Evolutionary conservation across 1,140 invertebrate genomes (phyloP).

Genomic region (Dreissena polymorpha): DNA sequence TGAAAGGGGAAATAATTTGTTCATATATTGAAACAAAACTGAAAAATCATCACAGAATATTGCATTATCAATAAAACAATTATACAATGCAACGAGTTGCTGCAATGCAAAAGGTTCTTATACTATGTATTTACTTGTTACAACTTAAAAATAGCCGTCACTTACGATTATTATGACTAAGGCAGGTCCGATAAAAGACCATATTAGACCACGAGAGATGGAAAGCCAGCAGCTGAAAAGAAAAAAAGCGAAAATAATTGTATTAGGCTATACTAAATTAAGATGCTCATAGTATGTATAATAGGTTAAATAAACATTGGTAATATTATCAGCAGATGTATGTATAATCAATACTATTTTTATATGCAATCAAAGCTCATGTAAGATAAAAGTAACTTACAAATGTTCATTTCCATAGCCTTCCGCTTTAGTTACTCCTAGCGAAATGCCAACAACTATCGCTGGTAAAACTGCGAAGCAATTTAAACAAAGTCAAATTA

Average conservation of each 20-base stretch:
- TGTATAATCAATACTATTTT: not conserved
- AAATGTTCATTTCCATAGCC: constrained; percentile 50
- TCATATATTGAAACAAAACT: too few species aligned
- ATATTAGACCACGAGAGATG: constrained; percentile 27
- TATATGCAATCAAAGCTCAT: not conserved
- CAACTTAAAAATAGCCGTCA: not conserved
- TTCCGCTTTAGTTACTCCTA: constrained; percentile 38
- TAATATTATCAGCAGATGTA: not conserved
- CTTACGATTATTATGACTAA: constrained; percentile 29
- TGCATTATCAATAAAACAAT: too few species aligned
- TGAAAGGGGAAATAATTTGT: too few species aligned
- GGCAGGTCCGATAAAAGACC: constrained; percentile 43
- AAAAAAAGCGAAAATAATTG: not conserved
- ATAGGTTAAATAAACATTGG: not conserved
- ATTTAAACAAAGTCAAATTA: too few species aligned
- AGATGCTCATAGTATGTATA: not conserved
- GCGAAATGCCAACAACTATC: constrained; percentile 45
- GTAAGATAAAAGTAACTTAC: constrained; percentile 32
- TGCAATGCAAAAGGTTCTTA: too few species aligned
- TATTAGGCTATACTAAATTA: not conserved
- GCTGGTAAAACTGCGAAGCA: constrained; percentile 40
- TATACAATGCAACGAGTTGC: too few species aligned
- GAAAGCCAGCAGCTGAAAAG: constrained; percentile 33
- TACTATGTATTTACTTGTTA: not conserved
- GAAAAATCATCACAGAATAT: too few species aligned